Evolutionary conservation across 2,797 vertebrate genomes (phyloP).

Genomic region (Sphenopsis melanotis): DNA sequence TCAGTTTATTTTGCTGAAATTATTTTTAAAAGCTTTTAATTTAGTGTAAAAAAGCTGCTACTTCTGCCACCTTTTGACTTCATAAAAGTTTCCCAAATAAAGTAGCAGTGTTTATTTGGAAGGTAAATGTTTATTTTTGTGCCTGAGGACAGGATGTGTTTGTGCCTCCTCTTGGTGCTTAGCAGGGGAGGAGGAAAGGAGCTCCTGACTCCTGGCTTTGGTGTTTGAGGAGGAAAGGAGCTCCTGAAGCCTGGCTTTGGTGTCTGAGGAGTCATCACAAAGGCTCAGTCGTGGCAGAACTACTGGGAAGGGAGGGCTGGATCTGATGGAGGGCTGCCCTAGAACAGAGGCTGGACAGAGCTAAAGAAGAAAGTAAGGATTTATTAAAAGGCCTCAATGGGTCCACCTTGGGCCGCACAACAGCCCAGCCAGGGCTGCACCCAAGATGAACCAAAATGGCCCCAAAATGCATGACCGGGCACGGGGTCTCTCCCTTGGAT

Average conservation of each 20-base stretch:
- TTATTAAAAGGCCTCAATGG: accelerated
- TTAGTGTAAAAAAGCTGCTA: neutral
- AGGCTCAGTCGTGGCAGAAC: neutral
- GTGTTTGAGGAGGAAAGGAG: too few relatives aligned
- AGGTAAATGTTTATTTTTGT: neutral
- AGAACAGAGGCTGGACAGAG: neutral
- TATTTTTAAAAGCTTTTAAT: neutral
- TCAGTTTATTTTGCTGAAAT: neutral
- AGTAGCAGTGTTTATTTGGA: neutral
- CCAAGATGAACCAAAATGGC: neutral
- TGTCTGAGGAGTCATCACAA: neutral
- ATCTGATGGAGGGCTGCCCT: neutral
- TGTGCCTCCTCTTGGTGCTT: accelerated
- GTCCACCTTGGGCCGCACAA: neutral
- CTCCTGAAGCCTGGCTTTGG: too few relatives aligned
- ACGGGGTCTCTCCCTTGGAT: accelerated
- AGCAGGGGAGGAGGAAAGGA: neutral
- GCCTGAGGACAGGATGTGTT: neutral
- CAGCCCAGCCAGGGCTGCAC: neutral
- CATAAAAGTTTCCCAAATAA: neutral
- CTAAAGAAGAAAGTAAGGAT: neutral
- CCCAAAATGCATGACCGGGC: accelerated
- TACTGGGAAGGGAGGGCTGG: neutral
- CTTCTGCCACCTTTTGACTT: neutral
- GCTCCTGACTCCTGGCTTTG: neutral